phyloP scores from a whole-genome alignment of 2,113 vertebrate genomes.

The Phrynocephalus versicolor region DNA sequence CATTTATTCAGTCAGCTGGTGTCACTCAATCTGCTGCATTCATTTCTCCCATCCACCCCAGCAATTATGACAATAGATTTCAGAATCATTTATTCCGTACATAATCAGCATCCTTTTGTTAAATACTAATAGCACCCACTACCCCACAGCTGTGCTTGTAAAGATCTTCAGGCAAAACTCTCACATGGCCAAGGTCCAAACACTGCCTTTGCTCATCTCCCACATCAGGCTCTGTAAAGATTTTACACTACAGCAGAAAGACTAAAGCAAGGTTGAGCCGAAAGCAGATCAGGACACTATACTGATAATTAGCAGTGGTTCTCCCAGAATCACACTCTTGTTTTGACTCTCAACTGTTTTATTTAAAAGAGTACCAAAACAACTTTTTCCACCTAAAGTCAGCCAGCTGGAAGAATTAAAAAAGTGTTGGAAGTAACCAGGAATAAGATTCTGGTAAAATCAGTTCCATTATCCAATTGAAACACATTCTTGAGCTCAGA shows the following conservation, averaged over 20 bases:
- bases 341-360: neutral
- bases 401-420: neutral
- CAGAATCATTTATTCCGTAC: constrained; percentile 73
- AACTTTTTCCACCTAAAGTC: neutral
- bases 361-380: neutral
- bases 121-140: constrained; percentile 71
- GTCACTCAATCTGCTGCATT: constrained; percentile 29
- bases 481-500: neutral
- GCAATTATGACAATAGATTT: constrained; percentile 66
- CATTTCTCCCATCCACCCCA: constrained; percentile 45
- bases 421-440: neutral
- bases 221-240: constrained; percentile 3
- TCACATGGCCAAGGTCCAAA: constrained; percentile 32
- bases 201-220: constrained; percentile 4
- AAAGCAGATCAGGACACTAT: neutral
- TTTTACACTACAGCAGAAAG: constrained; percentile 4
- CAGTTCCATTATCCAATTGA: neutral
- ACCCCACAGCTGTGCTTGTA: constrained; percentile 72
- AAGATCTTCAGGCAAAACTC: constrained; percentile 59
- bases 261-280: constrained; percentile 6
- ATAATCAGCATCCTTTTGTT: constrained; percentile 78
- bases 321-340: neutral
- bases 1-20: constrained; percentile 14
- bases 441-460: neutral
- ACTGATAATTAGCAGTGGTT: neutral